These are phyloP conservation scores for Delia radicum DNA, from an alignment of 1,140 invertebrate species.

Conservation along the genomic window DNA sequence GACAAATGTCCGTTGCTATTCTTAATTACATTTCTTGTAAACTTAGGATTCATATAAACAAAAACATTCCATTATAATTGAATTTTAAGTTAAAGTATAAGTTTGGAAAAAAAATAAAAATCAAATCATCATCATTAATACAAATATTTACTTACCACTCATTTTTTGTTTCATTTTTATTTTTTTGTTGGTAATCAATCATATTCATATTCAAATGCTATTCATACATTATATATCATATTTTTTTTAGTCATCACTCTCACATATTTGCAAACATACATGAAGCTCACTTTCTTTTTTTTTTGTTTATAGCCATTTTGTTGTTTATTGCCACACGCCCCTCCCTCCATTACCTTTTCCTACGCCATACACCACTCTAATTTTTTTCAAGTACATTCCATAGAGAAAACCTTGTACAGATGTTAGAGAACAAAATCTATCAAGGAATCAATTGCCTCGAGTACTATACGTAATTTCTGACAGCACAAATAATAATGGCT, in stretches of 20 bases:
- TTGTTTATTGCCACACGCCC: neutral
- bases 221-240: conserved; percentile 2
- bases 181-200: conserved; percentile 10
- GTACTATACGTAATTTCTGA: conserved; percentile 17
- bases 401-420: conserved; percentile 8
- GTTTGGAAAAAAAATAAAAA: neutral
- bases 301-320: too few relatives aligned
- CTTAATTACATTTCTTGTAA: too few relatives aligned
- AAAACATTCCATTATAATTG: too few relatives aligned
- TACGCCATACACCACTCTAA: too few relatives aligned
- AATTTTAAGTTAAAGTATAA: neutral
- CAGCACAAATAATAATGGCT: conserved; percentile 23
- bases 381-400: too few relatives aligned
- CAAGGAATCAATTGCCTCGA: conserved; percentile 20
- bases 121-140: conserved; percentile 4
- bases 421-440: neutral
- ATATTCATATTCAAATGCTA: conserved; percentile 14
- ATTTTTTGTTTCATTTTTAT: neutral
- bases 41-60: too few relatives aligned
- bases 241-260: neutral
- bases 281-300: too few relatives aligned
- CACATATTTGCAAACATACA: neutral
- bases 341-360: neutral
- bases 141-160: conserved; percentile 6
- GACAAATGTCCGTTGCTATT: too few relatives aligned